These are phyloP conservation scores for Panthera tigris DNA, from an alignment of 2,113 vertebrate genomes.

Conservation along the genomic window DNA sequence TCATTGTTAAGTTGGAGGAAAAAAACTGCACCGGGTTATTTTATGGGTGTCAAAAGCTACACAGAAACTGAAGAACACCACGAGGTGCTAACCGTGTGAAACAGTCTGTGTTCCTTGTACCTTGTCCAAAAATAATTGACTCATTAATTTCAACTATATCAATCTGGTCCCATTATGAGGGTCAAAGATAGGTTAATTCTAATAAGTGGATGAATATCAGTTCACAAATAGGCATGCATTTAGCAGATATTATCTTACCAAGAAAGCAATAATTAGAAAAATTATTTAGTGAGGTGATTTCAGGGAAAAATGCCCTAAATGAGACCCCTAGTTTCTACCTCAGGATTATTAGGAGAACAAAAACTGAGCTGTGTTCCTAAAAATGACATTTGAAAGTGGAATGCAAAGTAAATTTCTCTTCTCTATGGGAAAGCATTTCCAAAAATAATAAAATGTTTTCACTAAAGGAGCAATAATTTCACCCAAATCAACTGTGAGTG, in stretches of 20 bases:
- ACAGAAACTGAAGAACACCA: slow-evolving; percentile 52
- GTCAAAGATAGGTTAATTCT: slow-evolving; percentile 84
- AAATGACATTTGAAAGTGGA: background rate
- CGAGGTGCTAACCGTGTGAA: slow-evolving; percentile 65
- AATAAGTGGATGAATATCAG: slow-evolving; percentile 65
- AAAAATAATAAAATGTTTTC: slow-evolving; percentile 47
- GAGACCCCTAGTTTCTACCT: background rate
- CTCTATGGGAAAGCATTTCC: slow-evolving; percentile 12
- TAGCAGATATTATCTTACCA: slow-evolving; percentile 67
- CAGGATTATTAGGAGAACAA: slow-evolving; percentile 5
- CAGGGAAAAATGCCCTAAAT: background rate
- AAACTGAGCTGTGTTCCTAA: background rate
- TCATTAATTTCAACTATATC: slow-evolving; percentile 84
- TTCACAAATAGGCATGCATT: slow-evolving; percentile 67
- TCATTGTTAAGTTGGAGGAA: slow-evolving; percentile 54
- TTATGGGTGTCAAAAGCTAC: slow-evolving; percentile 70
- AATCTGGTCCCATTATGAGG: slow-evolving; percentile 70
- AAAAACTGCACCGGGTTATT: slow-evolving; percentile 69
- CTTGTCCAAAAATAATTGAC: slow-evolving; percentile 83
- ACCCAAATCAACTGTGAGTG: background rate
- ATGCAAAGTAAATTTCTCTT: background rate
- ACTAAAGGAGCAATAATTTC: background rate
- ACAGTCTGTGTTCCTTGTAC: slow-evolving; percentile 79
- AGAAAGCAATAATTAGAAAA: slow-evolving; percentile 62
- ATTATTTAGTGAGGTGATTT: slow-evolving; percentile 58